Percentiles rank a stretch among this genome's conserved stretches.
These are phyloP conservation scores for Rhagonycha lutea DNA, from an alignment of 2,888 invertebrate species.

Conservation along the genomic window DNA sequence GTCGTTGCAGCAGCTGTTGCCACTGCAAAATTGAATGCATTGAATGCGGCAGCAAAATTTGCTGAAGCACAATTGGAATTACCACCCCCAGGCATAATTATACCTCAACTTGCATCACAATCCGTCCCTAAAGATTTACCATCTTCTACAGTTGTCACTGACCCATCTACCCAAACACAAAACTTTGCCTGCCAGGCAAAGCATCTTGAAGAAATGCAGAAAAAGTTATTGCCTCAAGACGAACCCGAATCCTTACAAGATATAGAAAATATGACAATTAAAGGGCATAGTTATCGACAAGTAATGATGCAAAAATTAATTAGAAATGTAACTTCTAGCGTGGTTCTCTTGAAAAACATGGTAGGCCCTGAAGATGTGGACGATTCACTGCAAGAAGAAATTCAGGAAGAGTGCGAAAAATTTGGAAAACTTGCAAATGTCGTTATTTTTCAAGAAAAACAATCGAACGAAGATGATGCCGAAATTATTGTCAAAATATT, in stretches of 20 bases:
- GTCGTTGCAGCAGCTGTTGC: conserved; percentile 91
- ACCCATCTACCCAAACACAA: conserved; percentile 29
- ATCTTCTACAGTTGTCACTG: conserved; percentile 39
- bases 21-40: conserved; percentile 93
- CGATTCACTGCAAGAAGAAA: conserved; percentile 91
- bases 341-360: conserved; percentile 93
- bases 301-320: conserved; percentile 90
- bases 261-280: conserved; percentile 74
- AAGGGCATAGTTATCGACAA: conserved; percentile 78
- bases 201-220: conserved; percentile 72
- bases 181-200: conserved; percentile 59
- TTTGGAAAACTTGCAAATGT: conserved; percentile 90
- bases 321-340: conserved; percentile 70
- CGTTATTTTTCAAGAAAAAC: conserved; percentile 95
- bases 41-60: conserved; percentile 91
- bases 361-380: conserved; percentile 92
- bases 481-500: conserved; percentile 95
- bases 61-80: conserved; percentile 68
- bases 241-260: conserved; percentile 80
- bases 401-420: conserved; percentile 93
- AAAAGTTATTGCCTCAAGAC: conserved; percentile 73
- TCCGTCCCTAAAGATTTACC: conserved; percentile 44
- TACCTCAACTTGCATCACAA: conserved; percentile 46
- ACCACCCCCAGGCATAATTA: conserved; percentile 52
- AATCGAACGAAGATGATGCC: conserved; percentile 84